Evolutionary conservation across 2,113 vertebrate species (phyloP).

Genomic region (Esox niger): DNA sequence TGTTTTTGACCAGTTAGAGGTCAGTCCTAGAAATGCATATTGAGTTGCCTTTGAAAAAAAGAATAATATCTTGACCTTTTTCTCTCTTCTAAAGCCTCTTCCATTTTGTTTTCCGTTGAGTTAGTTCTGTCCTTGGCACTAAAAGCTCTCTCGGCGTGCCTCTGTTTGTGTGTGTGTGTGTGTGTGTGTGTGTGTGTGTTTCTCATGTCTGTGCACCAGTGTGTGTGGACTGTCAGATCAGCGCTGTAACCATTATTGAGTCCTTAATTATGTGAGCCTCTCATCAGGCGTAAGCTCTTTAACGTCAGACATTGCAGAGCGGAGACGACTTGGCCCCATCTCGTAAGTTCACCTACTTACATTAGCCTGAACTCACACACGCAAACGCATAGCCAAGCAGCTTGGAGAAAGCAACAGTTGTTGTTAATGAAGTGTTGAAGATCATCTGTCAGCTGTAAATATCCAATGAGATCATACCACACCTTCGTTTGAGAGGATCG

Average conservation of each 20-base stretch:
- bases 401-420: not conserved
- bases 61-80: not conserved
- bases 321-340: conserved; percentile 5
- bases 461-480: no score
- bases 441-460: no score
- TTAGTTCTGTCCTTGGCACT: no score
- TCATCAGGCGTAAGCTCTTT: conserved; percentile 30
- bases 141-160: not conserved
- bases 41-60: not conserved
- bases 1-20: not conserved
- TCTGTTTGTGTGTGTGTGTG: conserved; percentile 1
- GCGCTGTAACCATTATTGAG: not conserved
- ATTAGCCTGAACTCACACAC: conserved; percentile 3
- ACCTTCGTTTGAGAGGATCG: no score
- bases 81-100: not conserved
- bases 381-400: not conserved
- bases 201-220: not conserved
- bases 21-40: not conserved
- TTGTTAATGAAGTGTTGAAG: no score
- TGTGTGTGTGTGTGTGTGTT: conserved; percentile 19
- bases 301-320: conserved; percentile 31
- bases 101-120: not conserved
- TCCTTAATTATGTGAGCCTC: conserved; percentile 27
- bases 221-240: conserved; percentile 15
- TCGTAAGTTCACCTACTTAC: conserved; percentile 16